Base-by-base conservation (phyloP, 2,888 invertebrate species). In the Ectemnius continuus region DNA sequence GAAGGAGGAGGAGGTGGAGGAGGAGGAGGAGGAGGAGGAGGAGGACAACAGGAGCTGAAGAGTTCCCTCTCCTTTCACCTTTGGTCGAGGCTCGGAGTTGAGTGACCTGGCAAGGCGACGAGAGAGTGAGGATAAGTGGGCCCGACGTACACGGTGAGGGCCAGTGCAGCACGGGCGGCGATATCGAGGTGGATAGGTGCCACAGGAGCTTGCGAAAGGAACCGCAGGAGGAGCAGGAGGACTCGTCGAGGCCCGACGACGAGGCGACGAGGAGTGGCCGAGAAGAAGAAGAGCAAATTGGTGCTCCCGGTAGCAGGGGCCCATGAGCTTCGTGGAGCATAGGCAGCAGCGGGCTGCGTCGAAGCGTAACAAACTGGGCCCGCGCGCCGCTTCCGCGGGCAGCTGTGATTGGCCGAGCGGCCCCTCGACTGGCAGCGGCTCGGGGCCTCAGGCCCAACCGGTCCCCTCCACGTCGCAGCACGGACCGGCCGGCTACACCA, bases 231-330 rank as follows among this genome's bases (percentile, higher is more conserved):
- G 61, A 69, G 47, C 16, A 62, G 58, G 59, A 52, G 62, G n/a
- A 23, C 62, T 52, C 69, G 56, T 56, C 73, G 59, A 78, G 78
- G 78, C 74, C 75, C 75, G 92, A 92, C 92, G 92, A 84, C 92
- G 91, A 71, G 91, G 92, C 81, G 75, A 72, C 87, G 91, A 79
- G 89, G 91, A 86, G 92, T 92, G 87, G 92, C 92, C 84, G 92
- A 92, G 86, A 91, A 92, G 91, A 93, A 93, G 91, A 93, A 93
- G 89, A 91, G 93, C 73, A 93, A 94, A 81, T 93, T 94, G 77
- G 93, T 94, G 68, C 93, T 93, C 75, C 90, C 92, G 76, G 93
- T 93, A 69, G 59, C 93, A 93, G 74, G 93, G 92, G 58, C 92
- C 91, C 93, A 94, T 93, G 60, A 91, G 91, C 81, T 91, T 91